Evolutionary conservation across 2,888 invertebrate species (phyloP).

Genomic region (Pantelozetes paolii): DNA sequence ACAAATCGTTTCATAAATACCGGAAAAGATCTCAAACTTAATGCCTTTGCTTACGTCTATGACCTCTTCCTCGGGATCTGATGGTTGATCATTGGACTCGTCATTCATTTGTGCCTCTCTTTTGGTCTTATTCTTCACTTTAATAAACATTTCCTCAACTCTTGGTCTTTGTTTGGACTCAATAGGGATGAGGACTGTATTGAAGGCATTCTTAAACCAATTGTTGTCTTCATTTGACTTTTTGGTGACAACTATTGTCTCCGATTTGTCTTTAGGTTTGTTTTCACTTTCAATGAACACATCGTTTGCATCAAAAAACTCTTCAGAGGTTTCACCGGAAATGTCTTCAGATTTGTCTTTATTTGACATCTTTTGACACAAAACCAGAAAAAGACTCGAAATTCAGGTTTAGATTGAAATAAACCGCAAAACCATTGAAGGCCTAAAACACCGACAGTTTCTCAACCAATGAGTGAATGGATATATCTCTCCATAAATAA

Average conservation of each 20-base stretch:
- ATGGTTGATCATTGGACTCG: neutral
- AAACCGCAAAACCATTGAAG: too few species aligned
- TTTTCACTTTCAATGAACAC: neutral
- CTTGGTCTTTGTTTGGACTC: neutral
- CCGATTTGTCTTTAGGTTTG: neutral
- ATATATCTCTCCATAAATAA: neutral
- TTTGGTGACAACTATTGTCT: neutral
- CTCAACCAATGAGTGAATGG: constrained; percentile 2
- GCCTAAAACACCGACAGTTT: too few species aligned
- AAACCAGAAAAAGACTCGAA: neutral
- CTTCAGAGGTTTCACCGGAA: neutral
- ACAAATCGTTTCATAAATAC: neutral
- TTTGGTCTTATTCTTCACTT: neutral
- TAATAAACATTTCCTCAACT: neutral
- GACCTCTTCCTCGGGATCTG: neutral
- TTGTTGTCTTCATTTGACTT: too few species aligned
- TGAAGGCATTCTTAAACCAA: neutral
- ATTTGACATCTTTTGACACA: neutral
- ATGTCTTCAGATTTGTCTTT: neutral
- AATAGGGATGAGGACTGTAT: neutral
- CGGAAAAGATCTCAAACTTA: neutral
- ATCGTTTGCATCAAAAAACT: constrained; percentile 4
- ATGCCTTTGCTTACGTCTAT: neutral
- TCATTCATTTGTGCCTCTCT: neutral
- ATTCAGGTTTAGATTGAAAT: neutral